Percentiles rank a stretch among this genome's conserved stretches.
Evolutionary conservation across 2,113 vertebrate genomes (phyloP).

Genomic region (Spea bombifrons): DNA sequence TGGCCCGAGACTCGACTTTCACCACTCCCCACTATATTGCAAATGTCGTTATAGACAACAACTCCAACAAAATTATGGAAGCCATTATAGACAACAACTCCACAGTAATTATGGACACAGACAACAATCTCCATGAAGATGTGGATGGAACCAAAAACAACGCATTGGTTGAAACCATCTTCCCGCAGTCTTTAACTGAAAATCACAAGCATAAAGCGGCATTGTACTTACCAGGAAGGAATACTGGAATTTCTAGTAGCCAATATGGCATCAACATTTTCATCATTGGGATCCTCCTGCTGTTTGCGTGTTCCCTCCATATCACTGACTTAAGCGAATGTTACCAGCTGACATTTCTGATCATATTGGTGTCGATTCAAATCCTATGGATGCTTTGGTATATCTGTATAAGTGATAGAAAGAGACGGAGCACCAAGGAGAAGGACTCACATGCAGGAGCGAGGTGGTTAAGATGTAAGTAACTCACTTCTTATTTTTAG

Average conservation of each 20-base stretch:
- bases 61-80: not conserved
- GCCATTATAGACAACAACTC: not conserved
- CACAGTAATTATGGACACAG: not conserved
- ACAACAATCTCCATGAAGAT: not conserved
- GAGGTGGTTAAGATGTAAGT: slow-evolving; percentile 72
- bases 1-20: not conserved
- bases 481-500: not conserved
- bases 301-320: slow-evolving; percentile 64
- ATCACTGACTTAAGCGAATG: slow-evolving; percentile 59
- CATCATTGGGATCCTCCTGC: slow-evolving; percentile 68
- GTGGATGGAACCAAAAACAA: not conserved
- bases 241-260: slow-evolving; percentile 69
- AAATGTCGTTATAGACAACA: no score
- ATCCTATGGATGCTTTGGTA: slow-evolving; percentile 78
- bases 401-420: slow-evolving; percentile 60
- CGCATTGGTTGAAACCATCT: not conserved
- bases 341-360: slow-evolving; percentile 67
- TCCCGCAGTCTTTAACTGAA: not conserved
- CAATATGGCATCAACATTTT: slow-evolving; percentile 76
- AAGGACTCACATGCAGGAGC: slow-evolving; percentile 72
- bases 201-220: no score
- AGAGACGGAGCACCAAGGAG: slow-evolving; percentile 56
- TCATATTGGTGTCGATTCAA: slow-evolving; percentile 71
- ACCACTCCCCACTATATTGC: no score
- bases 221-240: slow-evolving; percentile 52